Percentiles rank a stretch among this genome's conserved stretches.
Evolutionary conservation across 2,888 invertebrate species (phyloP).

Genomic region (Hartigia nigra): DNA sequence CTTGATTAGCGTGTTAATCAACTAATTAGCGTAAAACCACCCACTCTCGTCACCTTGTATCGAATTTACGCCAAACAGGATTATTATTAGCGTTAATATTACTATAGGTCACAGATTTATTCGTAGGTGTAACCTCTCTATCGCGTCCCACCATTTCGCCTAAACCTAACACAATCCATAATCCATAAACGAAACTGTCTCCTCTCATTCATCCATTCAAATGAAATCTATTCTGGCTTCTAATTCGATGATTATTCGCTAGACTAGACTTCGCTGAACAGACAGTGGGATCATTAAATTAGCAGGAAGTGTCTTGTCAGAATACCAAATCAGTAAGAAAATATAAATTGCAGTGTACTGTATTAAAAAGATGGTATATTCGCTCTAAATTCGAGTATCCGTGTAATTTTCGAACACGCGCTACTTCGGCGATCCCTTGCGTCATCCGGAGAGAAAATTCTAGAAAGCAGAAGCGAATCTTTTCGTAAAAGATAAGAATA

Average conservation of each 20-base stretch:
- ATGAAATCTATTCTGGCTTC: not conserved
- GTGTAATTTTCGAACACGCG: too few relatives aligned
- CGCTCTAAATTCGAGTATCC: too few relatives aligned
- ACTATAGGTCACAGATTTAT: not conserved
- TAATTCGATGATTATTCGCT: not conserved
- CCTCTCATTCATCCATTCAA: not conserved
- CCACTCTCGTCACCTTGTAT: not conserved
- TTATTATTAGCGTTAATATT: not conserved
- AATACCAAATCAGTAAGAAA: too few relatives aligned
- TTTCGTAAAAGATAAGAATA: too few relatives aligned
- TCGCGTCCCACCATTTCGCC: not conserved
- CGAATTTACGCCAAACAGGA: not conserved
- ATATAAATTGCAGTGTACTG: too few relatives aligned
- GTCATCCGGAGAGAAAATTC: too few relatives aligned
- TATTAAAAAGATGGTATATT: too few relatives aligned
- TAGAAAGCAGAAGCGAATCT: too few relatives aligned
- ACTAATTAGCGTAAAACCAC: not conserved
- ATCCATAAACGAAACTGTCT: not conserved
- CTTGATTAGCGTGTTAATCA: not conserved
- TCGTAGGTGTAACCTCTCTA: not conserved
- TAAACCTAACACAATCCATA: not conserved
- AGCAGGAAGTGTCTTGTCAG: too few relatives aligned
- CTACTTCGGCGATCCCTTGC: too few relatives aligned
- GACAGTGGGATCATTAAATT: too few relatives aligned
- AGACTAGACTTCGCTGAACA: too few relatives aligned